Conservation (phyloP, 2,113 vertebrate species). For the Marcusenius ussheri region DNA sequence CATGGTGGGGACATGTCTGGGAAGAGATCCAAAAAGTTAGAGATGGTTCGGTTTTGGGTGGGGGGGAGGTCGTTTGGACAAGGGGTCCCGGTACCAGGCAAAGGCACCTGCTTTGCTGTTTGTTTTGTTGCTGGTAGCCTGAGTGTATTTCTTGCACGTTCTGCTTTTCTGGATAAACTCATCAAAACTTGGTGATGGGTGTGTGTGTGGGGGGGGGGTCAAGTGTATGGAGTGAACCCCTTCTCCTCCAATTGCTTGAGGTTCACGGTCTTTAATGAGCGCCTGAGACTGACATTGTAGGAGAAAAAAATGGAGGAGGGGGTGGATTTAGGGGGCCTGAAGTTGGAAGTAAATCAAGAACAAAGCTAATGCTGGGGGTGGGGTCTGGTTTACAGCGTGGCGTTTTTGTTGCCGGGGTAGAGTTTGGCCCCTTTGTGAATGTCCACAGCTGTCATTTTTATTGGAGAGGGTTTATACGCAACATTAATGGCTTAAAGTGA, state of each 20-base stretch:
- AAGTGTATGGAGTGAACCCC: neutral
- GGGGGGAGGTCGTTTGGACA: neutral
- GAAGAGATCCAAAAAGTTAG: neutral
- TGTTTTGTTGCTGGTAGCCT: neutral
- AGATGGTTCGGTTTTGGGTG: neutral
- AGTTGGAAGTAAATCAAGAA: slow-evolving; percentile 57
- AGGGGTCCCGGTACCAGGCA: neutral
- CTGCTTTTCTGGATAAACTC: slow-evolving; percentile 5
- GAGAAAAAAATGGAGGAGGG: slow-evolving; percentile 21
- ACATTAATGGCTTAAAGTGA: slow-evolving; percentile 67
- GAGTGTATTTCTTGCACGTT: neutral
- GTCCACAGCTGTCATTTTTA: slow-evolving; percentile 71
- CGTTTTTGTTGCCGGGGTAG: slow-evolving; percentile 61
- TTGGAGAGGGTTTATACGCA: slow-evolving; percentile 59
- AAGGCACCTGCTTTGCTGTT: neutral
- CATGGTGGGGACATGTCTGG: neutral
- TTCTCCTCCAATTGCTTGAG: slow-evolving; percentile 16
- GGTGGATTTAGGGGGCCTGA: slow-evolving; percentile 17
- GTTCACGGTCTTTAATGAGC: slow-evolving; percentile 41
- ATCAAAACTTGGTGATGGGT: neutral
- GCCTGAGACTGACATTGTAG: slow-evolving; percentile 55
- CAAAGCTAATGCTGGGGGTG: slow-evolving; percentile 53
- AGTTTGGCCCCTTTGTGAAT: slow-evolving; percentile 54
- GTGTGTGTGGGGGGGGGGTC: neutral
- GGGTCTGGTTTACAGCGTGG: slow-evolving; percentile 57